Percentiles rank a stretch among this genome's conserved stretches.
phyloP scores from a whole-genome alignment of 2,797 vertebrate genomes.

The Phrynocephalus vlangalii region DNA sequence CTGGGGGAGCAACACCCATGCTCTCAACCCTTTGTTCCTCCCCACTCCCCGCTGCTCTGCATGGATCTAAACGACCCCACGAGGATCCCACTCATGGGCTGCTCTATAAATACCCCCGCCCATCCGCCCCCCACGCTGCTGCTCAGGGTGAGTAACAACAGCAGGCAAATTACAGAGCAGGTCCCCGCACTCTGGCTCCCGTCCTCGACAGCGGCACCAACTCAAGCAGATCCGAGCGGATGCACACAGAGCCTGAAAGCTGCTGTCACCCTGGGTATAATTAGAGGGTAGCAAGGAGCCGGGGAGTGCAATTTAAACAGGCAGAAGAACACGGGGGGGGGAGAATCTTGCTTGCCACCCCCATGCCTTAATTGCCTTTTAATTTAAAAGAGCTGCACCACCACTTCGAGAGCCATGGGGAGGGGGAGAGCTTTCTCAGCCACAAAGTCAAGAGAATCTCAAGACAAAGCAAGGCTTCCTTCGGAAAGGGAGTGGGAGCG shows the following conservation, averaged over 20 bases:
- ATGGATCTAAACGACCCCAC: background rate
- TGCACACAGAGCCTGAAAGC: constrained; percentile 34
- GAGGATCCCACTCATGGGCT: constrained; percentile 16
- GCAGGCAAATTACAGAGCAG: constrained; percentile 52
- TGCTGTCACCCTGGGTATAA: constrained; percentile 45
- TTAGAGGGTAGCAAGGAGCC: constrained; percentile 52
- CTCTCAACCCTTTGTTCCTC: background rate
- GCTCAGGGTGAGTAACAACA: constrained; percentile 44
- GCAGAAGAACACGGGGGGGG: constrained; percentile 27
- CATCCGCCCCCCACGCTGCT: background rate
- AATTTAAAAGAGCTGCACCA: constrained; percentile 27
- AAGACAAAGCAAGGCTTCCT: background rate
- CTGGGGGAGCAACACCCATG: too few species aligned
- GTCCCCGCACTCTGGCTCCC: background rate
- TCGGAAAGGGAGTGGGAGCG: too few species aligned
- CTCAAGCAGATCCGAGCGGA: constrained; percentile 37
- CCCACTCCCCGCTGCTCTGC: too few species aligned
- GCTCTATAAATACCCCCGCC: constrained; percentile 40
- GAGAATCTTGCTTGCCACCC: constrained; percentile 18
- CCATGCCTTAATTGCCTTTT: constrained; percentile 41
- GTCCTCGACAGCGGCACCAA: constrained; percentile 12
- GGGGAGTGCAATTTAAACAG: constrained; percentile 52
- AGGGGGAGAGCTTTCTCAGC: background rate
- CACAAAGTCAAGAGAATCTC: background rate
- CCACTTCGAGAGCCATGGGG: background rate